Base-by-base conservation (phyloP, 2,888 invertebrate genomes). In the Ectropis crepuscularia region DNA sequence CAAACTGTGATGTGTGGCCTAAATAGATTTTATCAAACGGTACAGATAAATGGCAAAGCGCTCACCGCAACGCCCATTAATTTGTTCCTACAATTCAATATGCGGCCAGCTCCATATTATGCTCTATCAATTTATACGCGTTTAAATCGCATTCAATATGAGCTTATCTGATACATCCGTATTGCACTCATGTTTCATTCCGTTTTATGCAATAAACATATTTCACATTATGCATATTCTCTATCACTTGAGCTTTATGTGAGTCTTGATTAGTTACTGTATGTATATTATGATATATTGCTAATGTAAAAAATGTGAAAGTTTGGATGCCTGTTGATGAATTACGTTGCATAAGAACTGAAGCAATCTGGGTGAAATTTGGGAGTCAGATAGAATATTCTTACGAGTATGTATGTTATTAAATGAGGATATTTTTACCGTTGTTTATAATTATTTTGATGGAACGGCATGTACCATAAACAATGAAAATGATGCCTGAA, bases 91-190 rank as follows among this genome's bases (percentile, higher is more conserved):
- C 63, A 69, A 65, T 69, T 69, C 67, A 70, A 71, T 70, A 70
- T 68, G 69, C 63, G 50, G 60, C 64, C 49, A 47, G 57, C 69
- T 63, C 69, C 75, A 71, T 74, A 75, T 73, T 71, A 73, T 67
- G 55, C 68, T 54, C 65, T 64, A 69, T 70, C 68, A 70, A 71
- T 70, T 75, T 66, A 70, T 71, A 61, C 51, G 59, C 69, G 65
- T 58, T 28, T 55, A 54, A 71, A 66, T 67, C 68, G 65, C 49
- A 58, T 62, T 67, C 65, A 48, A 63, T 67, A 60, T 41, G 7
- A 42, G 62, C 57, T 70, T 71, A 65, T 70, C 66, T 64, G 61
- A 57, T 53, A 63, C 58, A 43, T 41, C 38, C 57, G 48, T 63
- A 54, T 54, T 65, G 61, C 54, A 39, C 48, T 63, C 58, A 12